These are phyloP conservation scores for Poeciliopsis paucimaculata DNA, from an alignment of 2,797 vertebrate species.

Conservation along the genomic window DNA sequence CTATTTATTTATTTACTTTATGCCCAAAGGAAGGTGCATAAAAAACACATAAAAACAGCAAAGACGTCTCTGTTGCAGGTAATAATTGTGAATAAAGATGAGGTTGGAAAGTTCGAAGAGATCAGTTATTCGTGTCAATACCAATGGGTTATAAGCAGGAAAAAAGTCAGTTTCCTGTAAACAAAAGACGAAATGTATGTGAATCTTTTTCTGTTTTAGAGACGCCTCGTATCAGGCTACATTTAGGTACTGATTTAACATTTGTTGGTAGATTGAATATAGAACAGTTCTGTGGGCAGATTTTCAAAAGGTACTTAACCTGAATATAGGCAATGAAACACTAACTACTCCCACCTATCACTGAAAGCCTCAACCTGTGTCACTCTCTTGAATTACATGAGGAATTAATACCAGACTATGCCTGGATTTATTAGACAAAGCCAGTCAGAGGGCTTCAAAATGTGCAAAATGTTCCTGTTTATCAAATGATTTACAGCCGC, in stretches of 20 bases:
- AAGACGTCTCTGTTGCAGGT: background rate
- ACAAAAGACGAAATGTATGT: background rate
- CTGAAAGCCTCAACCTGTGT: conserved; percentile 41
- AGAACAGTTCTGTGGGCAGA: background rate
- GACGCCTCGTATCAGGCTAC: background rate
- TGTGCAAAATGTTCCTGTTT: conserved; percentile 61
- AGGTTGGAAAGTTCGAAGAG: background rate
- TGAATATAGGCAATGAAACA: conserved; percentile 30
- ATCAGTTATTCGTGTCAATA: background rate
- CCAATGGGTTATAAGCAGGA: background rate
- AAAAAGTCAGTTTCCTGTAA: background rate
- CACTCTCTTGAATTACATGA: conserved; percentile 54
- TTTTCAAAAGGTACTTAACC: background rate
- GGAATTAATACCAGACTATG: conserved; percentile 57
- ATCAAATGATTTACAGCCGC: conserved; percentile 51
- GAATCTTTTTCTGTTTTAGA: background rate
- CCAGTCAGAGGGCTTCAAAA: conserved; percentile 53
- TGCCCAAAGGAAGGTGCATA: background rate
- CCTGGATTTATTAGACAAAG: conserved; percentile 60
- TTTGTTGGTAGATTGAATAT: conserved; percentile 19
- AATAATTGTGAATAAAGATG: background rate
- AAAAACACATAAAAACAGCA: background rate
- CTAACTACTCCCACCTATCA: conserved; percentile 46
- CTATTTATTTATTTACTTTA: background rate
- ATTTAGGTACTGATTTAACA: background rate